Evolutionary conservation across 2,888 invertebrate genomes (phyloP).

Genomic region (Liodrosophila aerea): DNA sequence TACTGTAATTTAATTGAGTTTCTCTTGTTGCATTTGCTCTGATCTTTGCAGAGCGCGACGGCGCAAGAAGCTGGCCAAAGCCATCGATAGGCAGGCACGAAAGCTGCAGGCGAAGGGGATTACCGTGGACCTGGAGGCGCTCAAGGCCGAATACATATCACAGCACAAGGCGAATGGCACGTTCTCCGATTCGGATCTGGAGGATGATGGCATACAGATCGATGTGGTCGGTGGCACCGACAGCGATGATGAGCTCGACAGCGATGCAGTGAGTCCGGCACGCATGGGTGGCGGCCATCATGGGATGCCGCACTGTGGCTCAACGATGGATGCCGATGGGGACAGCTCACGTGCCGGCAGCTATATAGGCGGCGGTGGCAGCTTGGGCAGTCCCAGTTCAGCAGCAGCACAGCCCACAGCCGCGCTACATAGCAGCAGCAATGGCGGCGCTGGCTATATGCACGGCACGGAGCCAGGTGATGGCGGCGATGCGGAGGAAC

Average conservation of each 20-base stretch:
- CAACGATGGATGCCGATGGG: slow-evolving; percentile 49
- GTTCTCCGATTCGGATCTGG: slow-evolving; percentile 85
- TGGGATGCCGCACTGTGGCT: slow-evolving; percentile 48
- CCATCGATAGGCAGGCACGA: slow-evolving; percentile 94
- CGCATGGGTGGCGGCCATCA: slow-evolving; percentile 47
- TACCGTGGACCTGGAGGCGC: slow-evolving; percentile 92
- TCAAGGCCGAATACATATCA: slow-evolving; percentile 92
- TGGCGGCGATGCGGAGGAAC: slow-evolving; percentile 56
- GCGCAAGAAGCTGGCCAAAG: slow-evolving; percentile 95
- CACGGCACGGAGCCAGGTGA: slow-evolving; percentile 49
- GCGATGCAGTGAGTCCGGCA: slow-evolving; percentile 82
- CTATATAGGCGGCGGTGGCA: slow-evolving; percentile 66
- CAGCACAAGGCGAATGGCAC: slow-evolving; percentile 86
- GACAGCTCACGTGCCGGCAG: slow-evolving; percentile 68
- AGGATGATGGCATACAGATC: slow-evolving; percentile 89
- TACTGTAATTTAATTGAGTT: too few relatives aligned
- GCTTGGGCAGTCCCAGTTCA: slow-evolving; percentile 66
- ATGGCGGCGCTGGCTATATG: slow-evolving; percentile 43
- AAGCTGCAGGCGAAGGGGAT: slow-evolving; percentile 96
- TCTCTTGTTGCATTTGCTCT: too few relatives aligned
- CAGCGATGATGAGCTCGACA: slow-evolving; percentile 85
- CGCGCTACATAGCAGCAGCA: slow-evolving; percentile 40
- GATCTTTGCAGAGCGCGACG: slow-evolving; percentile 87
- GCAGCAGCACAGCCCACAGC: slow-evolving; percentile 33
- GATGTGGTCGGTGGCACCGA: slow-evolving; percentile 92